Base-by-base conservation (phyloP, 2,113 vertebrate genomes). In the Pygoscelis antarcticus region DNA sequence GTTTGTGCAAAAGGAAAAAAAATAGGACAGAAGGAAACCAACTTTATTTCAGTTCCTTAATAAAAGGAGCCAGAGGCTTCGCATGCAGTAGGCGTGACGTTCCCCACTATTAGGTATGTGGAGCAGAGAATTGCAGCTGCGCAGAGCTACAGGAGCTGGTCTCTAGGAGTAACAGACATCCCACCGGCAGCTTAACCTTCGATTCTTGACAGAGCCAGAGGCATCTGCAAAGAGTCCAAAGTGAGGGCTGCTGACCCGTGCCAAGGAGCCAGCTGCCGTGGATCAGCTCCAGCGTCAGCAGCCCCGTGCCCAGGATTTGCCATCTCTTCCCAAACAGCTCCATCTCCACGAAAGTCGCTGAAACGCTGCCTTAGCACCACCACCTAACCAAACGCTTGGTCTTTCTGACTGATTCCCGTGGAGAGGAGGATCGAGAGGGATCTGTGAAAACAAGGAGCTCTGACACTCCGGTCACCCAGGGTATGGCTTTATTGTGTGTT, bases 201-300 rank as follows among this genome's bases (percentile, higher is more conserved):
- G 4, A 23, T 46, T 79, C 78, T 3, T 27, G 58, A 47, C 38
- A 78, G 61, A 94, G 84, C 49, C 79, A 70, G 27, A 71, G 42
- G 61, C 83, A 82, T 70, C 85, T 75, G 85, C 60, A 40, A 29
- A 32, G 55, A 87, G 81, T 26, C 78, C 66, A 61, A 52, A 46
- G 52, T 7, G 8, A 46, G 25, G 55, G 86, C 79, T 94, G 84
- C 65, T 51, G 57, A 11, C 40, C 66, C 0, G 3, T 60, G 95
- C 94, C 95, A 97, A 27, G 77, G 36, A 90, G 69, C 52, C 96
- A 95, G 93, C 86, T 88, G 93, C 87, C 9, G 6, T 8, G 57
- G 22, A 84, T 40, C 83, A 82, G 68, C 62, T 76, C 81, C 71
- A 25, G 5, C 27, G 2, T 4, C 46, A 69, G 83, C 58, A 83